Conservation (phyloP, 2,888 invertebrate genomes). For the Sialis fuliginosa region DNA sequence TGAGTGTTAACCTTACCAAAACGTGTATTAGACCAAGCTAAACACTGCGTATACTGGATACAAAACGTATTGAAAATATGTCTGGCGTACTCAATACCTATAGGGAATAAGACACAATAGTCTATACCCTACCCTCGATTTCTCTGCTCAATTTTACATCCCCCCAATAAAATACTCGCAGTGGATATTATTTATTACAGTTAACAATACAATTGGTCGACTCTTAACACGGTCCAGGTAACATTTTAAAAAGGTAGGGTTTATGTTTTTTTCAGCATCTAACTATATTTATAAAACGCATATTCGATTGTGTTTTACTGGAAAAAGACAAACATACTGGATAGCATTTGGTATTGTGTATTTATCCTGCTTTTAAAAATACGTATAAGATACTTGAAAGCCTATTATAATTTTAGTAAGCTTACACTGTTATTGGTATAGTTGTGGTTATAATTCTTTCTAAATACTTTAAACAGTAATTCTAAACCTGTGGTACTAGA, state of each 20-base stretch:
- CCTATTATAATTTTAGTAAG: no score
- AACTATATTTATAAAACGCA: not conserved
- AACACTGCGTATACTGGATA: not conserved
- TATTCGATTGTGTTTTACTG: no score
- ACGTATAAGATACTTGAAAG: no score
- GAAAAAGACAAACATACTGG: no score
- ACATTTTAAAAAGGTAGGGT: not conserved
- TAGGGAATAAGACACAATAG: not conserved
- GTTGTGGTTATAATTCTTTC: no score
- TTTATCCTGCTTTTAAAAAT: no score
- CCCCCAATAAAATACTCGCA: not conserved
- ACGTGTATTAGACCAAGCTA: not conserved
- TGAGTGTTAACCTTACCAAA: not conserved
- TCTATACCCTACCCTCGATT: not conserved
- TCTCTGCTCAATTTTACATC: not conserved
- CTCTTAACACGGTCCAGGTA: not conserved
- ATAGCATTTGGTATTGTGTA: no score
- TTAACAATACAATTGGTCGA: not conserved
- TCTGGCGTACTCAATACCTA: not conserved
- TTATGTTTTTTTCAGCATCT: not conserved
- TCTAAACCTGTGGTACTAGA: no score
- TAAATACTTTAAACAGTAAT: no score
- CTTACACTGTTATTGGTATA: no score
- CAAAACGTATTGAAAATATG: not conserved
- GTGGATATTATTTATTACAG: not conserved